phyloP scores from a whole-genome alignment of 2,797 vertebrate species.

The Spea hammondii region DNA sequence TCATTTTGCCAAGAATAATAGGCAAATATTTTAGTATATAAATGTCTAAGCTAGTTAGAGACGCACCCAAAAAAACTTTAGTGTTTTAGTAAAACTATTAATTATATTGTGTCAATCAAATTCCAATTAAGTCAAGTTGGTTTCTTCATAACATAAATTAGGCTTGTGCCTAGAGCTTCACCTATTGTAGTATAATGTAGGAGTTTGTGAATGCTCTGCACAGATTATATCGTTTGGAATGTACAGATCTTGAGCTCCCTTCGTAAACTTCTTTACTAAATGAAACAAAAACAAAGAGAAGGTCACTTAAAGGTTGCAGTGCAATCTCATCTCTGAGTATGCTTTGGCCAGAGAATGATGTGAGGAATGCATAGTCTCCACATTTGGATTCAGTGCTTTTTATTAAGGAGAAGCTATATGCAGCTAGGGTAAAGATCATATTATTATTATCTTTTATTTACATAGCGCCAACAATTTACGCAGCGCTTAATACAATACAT shows the following conservation, averaged over 20 bases:
- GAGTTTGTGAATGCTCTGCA: conserved; percentile 33
- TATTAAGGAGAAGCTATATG: background rate
- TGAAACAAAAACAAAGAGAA: conserved; percentile 41
- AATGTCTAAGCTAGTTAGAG: too few species aligned
- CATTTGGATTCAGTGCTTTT: conserved; percentile 11
- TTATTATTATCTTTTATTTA: too few species aligned
- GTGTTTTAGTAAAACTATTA: too few species aligned
- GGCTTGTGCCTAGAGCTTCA: too few species aligned
- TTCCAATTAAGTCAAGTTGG: too few species aligned
- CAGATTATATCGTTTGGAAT: conserved; percentile 41
- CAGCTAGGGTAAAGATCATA: background rate
- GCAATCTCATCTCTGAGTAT: conserved; percentile 19
- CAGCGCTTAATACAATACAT: too few species aligned
- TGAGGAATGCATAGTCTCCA: conserved; percentile 26
- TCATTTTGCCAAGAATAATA: too few species aligned
- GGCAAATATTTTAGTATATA: too few species aligned
- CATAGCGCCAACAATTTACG: too few species aligned
- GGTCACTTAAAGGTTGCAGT: conserved; percentile 38
- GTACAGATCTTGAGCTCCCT: conserved; percentile 24
- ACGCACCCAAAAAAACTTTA: too few species aligned
- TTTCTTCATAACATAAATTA: too few species aligned
- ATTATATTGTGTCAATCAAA: too few species aligned
- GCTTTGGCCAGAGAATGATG: conserved; percentile 31
- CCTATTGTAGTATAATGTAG: background rate
- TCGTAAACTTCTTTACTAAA: conserved; percentile 34